Evolutionary conservation across 2,797 vertebrate genomes (phyloP).

Genomic region (Kryptopterus vitreolus): DNA sequence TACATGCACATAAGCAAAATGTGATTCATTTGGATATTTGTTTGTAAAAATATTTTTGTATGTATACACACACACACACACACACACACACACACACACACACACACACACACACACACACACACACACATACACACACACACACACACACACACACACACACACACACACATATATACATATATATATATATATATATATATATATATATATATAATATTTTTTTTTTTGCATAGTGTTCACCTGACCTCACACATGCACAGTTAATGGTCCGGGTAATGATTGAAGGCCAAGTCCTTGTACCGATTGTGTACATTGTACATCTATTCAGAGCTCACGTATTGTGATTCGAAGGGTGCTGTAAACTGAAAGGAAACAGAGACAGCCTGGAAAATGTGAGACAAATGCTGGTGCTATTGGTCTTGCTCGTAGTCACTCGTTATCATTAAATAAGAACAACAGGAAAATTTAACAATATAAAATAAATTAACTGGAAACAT

Average conservation of each 20-base stretch:
- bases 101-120: no score
- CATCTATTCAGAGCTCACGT: constrained; percentile 5
- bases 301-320: constrained; percentile 17
- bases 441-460: constrained; percentile 53
- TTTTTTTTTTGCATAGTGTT: constrained; percentile 51
- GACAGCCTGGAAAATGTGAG: constrained; percentile 42
- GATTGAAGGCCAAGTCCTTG: constrained; percentile 24
- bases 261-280: constrained; percentile 50
- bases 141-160: no score
- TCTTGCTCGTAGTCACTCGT: constrained; percentile 49
- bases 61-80: no score
- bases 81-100: no score
- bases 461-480: constrained; percentile 31
- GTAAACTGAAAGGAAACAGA: constrained; percentile 22
- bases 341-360: constrained; percentile 22
- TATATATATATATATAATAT: neutral
- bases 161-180: no score
- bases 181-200: no score
- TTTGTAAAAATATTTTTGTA: constrained; percentile 18
- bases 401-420: constrained; percentile 44
- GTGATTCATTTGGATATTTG: neutral
- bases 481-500: constrained; percentile 59
- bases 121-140: no score
- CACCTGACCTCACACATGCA: constrained; percentile 36
- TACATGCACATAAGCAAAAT: neutral